phyloP scores from a whole-genome alignment of 2,113 vertebrate species.

The Cyrtonyx montezumae region DNA sequence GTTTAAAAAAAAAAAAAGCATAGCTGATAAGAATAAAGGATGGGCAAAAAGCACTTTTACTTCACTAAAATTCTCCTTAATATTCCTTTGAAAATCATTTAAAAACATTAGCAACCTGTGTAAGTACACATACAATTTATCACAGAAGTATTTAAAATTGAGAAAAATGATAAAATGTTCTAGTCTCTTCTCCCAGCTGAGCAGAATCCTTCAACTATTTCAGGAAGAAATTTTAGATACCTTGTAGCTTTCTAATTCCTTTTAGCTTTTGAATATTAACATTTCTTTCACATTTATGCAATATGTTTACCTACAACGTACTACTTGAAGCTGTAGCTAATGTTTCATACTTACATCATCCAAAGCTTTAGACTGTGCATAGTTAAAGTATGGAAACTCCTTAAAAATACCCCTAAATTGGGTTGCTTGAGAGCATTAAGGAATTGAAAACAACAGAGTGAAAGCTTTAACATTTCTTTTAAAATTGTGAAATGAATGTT shows the following conservation, averaged over 20 bases:
- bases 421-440: constrained; percentile 82
- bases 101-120: not conserved
- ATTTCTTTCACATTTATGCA: not conserved
- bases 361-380: constrained; percentile 93
- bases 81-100: not conserved
- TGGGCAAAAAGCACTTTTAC: not conserved
- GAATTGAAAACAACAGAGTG: constrained; percentile 53
- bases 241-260: not conserved
- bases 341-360: constrained; percentile 90
- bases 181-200: not conserved
- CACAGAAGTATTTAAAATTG: not conserved
- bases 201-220: not conserved
- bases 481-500: not conserved
- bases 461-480: not conserved
- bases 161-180: not conserved
- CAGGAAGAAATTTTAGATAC: not conserved
- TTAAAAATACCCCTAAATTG: constrained; percentile 93
- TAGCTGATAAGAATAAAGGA: not conserved
- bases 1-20: not conserved
- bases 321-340: not conserved
- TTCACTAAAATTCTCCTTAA: not conserved
- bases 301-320: not conserved
- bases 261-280: not conserved
- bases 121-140: not conserved
- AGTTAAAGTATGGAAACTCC: constrained; percentile 98